Conservation (phyloP, 35 echinoderm and acorn worm genomes). For the Acanthaster planci region DNA sequence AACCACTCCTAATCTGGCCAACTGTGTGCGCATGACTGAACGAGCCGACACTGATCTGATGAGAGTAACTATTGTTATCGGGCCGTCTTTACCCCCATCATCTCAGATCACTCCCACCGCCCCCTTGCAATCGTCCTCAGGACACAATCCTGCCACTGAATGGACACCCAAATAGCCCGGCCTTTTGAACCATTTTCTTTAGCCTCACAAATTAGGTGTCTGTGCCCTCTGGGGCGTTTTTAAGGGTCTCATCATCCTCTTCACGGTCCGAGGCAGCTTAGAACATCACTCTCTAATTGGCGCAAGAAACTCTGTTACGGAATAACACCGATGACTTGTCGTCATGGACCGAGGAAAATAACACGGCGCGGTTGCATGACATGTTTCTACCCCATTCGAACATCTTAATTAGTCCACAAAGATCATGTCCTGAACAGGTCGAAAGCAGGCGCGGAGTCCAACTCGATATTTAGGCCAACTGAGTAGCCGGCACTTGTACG, state of each 20-base stretch:
- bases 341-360: conserved; percentile 22
- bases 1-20: too few species aligned
- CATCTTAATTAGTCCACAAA: conserved; percentile 7
- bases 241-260: not conserved
- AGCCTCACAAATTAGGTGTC: conserved; percentile 21
- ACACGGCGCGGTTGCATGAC: not conserved
- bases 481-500: too few species aligned
- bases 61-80: not conserved
- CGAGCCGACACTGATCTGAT: not conserved
- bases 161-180: not conserved
- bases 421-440: not conserved
- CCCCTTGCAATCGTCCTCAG: not conserved
- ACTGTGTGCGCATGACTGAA: not conserved
- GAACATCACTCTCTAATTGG: conserved; percentile 9
- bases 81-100: not conserved
- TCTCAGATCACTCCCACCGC: not conserved
- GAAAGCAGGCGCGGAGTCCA: not conserved
- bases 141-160: not conserved
- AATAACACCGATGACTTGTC: not conserved
- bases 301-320: not conserved
- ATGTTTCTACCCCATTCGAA: not conserved
- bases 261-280: not conserved
- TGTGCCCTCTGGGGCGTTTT: not conserved
- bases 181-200: not conserved
- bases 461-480: not conserved